These are phyloP conservation scores for Tipula helvola DNA, from an alignment of 2,888 invertebrate species.

Conservation along the genomic window DNA sequence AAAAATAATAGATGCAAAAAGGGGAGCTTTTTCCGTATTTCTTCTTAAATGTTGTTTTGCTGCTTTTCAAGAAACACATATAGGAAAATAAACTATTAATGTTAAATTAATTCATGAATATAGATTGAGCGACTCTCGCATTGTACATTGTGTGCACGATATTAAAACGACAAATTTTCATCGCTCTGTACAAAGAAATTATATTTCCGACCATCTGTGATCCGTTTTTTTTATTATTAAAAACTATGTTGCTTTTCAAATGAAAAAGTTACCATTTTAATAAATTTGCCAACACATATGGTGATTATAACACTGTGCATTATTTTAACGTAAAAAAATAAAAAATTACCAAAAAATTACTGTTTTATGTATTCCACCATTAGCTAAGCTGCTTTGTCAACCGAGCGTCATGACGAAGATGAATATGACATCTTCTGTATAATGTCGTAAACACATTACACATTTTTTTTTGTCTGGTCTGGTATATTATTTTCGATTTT, in stretches of 20 bases:
- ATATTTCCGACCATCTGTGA: neutral
- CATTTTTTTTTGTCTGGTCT: neutral
- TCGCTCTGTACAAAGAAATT: neutral
- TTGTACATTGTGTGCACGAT: neutral
- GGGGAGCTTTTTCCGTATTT: neutral
- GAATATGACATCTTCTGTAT: neutral
- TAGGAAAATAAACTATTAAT: neutral
- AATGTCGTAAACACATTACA: neutral
- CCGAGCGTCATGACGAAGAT: neutral
- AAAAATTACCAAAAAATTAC: neutral
- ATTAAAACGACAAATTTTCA: neutral
- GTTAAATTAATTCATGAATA: neutral
- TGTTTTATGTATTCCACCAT: neutral
- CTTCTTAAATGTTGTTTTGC: neutral
- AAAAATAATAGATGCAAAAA: neutral
- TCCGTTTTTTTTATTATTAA: neutral
- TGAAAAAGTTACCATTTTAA: neutral
- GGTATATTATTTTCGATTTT: neutral
- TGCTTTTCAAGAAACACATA: neutral
- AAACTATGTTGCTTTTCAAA: neutral
- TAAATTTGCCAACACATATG: neutral
- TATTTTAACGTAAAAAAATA: neutral
- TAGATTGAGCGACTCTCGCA: neutral
- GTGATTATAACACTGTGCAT: neutral
- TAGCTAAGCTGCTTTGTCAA: neutral